Evolutionary conservation across 2,888 invertebrate genomes (phyloP), one percentile per base, ranked within the genome.

Genomic region (Slavum lentiscoides): DNA sequence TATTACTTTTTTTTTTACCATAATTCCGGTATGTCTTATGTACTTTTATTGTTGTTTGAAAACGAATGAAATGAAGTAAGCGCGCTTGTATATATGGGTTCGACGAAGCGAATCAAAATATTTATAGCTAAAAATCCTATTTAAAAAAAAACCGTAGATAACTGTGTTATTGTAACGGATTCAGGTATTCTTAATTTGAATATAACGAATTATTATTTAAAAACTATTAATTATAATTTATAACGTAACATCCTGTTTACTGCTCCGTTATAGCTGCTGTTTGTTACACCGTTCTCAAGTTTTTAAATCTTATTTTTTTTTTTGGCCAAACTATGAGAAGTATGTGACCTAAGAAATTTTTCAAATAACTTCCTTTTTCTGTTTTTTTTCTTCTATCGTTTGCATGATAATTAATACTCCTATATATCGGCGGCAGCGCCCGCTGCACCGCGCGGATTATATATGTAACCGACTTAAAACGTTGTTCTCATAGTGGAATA

Each of bases 191-290:
- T 72, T 15, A 59, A 43, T 9, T 72, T 59, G 19, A 61, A 61
- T 30, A 73, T 53, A 61, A 30, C 13, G 19, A 30, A 73, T 61
- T 73, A 73, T 61, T 73, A 61, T 73, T 72, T 21, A 17, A 15
- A n/a, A 70, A 39, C n/a, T 72, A 59, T 59, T 21, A 30, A 30
- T 59, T 21, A 3, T 37, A n/a, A 37, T 58, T 70, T 39, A 61
- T 43, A 30, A 13, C 49, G 13, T 13, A 17, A 73, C 7, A 62
- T 19, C 30, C 6, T 61, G 13, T 62, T 62, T 4, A 19, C 23
- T 30, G 30, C 30, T 30, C 30, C 30, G 30, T 30, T 4, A 4
- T 30, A 30, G 30, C 30, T 30, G 30, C 30, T 30, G 30, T 30
- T 61, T 5, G 23, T 73, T 73, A 11, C 39, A n/a, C 30, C 37